These are phyloP conservation scores for Melanocharis versteri DNA, from an alignment of 2,113 vertebrate species.

Conservation along the genomic window DNA sequence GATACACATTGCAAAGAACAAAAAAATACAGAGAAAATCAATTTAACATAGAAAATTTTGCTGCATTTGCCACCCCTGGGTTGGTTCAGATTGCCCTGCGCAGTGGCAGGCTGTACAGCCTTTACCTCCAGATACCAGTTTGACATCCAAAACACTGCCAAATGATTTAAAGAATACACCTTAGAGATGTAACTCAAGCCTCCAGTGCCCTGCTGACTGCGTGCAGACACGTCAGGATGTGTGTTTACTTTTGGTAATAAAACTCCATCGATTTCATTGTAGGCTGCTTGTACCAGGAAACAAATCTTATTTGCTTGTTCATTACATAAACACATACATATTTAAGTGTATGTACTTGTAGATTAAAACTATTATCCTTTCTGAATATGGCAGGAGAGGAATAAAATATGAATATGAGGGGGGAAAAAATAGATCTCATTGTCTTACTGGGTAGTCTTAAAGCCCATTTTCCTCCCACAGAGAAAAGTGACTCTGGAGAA, in stretches of 20 bases:
- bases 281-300: background rate
- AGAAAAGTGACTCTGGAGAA: constrained; percentile 18
- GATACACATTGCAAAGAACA: background rate
- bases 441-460: background rate
- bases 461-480: background rate
- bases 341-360: background rate
- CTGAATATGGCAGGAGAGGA: background rate
- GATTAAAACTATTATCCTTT: background rate
- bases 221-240: background rate
- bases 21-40: background rate
- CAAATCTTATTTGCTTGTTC: background rate
- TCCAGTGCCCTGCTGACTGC: background rate
- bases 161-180: background rate
- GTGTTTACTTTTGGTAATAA: constrained; percentile 3
- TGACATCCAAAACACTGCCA: background rate
- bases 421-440: background rate
- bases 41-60: background rate
- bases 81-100: background rate
- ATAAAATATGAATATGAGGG: background rate
- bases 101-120: background rate
- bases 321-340: background rate
- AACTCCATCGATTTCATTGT: background rate
- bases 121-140: background rate
- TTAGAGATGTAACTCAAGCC: background rate
- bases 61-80: background rate